Conservation (phyloP, 2,888 invertebrate genomes). For the Alloplasta piceator region DNA sequence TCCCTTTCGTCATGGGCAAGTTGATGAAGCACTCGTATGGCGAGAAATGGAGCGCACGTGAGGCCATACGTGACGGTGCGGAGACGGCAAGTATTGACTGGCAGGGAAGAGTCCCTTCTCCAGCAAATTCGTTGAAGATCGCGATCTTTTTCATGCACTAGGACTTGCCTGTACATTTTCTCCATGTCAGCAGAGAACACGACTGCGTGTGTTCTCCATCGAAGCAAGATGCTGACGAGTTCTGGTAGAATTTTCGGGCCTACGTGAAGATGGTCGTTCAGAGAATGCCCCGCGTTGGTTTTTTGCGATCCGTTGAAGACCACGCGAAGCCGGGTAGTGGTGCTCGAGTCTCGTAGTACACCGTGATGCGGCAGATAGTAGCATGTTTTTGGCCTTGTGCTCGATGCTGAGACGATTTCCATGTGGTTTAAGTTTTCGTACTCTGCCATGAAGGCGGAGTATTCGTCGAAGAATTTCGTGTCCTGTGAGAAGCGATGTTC, state of each 20-base stretch:
- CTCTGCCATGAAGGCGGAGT: constrained; percentile 46
- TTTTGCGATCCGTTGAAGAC: constrained; percentile 75
- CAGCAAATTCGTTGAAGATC: constrained; percentile 77
- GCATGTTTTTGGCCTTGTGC: background rate
- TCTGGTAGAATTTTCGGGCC: constrained; percentile 76
- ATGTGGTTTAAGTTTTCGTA: constrained; percentile 31
- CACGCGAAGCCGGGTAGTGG: too few relatives aligned
- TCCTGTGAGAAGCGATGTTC: constrained; percentile 23
- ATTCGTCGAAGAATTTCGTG: background rate
- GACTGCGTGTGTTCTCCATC: constrained; percentile 15
- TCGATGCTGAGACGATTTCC: constrained; percentile 17
- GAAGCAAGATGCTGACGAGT: constrained; percentile 14
- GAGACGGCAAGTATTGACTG: constrained; percentile 9
- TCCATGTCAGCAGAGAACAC: constrained; percentile 44
- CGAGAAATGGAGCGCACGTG: constrained; percentile 29
- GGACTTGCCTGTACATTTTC: constrained; percentile 44
- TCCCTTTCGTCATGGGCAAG: constrained; percentile 17
- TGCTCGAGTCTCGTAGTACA: constrained; percentile 74
- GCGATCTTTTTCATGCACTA: constrained; percentile 57
- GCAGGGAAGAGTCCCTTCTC: constrained; percentile 44
- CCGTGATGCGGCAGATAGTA: constrained; percentile 71
- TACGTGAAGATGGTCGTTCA: constrained; percentile 68
- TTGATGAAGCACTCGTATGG: constrained; percentile 14
- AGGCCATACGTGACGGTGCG: constrained; percentile 27
- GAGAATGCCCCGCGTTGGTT: constrained; percentile 70